Base-by-base conservation (phyloP, 1,140 invertebrate genomes). In the Heliconius hermathena region DNA sequence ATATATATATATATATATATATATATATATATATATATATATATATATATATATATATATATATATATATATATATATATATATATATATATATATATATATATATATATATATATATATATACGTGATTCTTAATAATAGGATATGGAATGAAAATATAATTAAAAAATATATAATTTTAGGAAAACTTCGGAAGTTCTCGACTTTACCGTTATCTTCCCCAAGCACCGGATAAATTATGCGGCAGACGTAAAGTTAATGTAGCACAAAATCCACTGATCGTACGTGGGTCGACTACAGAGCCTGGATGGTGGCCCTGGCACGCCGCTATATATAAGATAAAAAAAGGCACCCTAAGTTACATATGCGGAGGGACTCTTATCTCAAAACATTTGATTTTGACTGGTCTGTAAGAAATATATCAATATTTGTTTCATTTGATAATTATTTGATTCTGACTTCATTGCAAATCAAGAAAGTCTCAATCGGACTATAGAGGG, bases 301-400 rank as follows among this genome's bases (percentile, higher is more conserved):
- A 85, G 4, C 95, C 96, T 4, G 97, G 97, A 1, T 97, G 98
- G 83, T 98, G 97, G 97, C 98, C 98, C 2, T 98, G 97, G 97
- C 96, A 98, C 86, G 96, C 96, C 4, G 96, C 97, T 11, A 95
- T 98, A 1, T 97, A 97, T 83, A 97, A 97, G 84, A 96, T 97
- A 85, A 96, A 97, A 33, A 95, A 96, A 1, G 33, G 49, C 6
- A 66, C 57, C 2, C 71, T 86, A 13, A 80, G 77, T 13, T 91
- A 92, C 36, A 86, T 84, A 16, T 92, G 90, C 74, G 89, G 89
- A 73, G 90, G 88, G 18, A 89, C 88, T 11, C 77, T 92, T 26
- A 52, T 91, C 2, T 87, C 84, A 2, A 85, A 84, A 52, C 81
- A 76, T 52, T 54, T 85, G 11, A 80, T 91, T 66, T 66, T 66